Base-by-base conservation (phyloP, 64 coral and sea anemone species). In the Porites australiensis region DNA sequence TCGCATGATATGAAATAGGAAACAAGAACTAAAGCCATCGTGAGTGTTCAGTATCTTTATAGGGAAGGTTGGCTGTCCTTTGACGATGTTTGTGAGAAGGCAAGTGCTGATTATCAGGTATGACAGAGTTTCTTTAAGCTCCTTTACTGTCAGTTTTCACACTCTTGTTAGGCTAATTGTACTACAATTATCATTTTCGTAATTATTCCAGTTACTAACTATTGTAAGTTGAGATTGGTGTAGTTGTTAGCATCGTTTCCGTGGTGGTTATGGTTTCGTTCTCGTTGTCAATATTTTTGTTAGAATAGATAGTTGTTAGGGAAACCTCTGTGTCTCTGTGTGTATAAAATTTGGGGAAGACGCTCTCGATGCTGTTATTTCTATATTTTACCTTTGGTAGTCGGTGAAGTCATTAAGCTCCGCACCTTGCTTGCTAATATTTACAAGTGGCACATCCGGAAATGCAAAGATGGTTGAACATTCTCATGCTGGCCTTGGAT, bases 51-150 rank as follows among this genome's bases (percentile, higher is more conserved):
- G 2, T 82, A 44, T 47, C 57, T 45, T 37, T 9, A 13, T 66
- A 90, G 93, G 20, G 85, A 88, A 70, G 89, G 76, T n/a, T 92
- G 94, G 89, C 69, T 96, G 5, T 79, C 90, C 8, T 96, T 93
- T 59, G 66, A 89, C n/a, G 19, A 57, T 13, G 59, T 93, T 2
- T 18, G 48, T 75, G 44, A 75, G 50, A 50, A 4, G 47, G 44
- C 73, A 75, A 75, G 73, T 75, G 73, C 46, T 75, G 73, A 50
- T 75, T 75, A 51, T 75, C 73, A 47, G 15, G 73, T 75, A 19
- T 12, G 73, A 57, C 11, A 11, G 53, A 57, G n/a, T n/a, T n/a
- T n/a, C 11, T 57, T 57, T 8, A 57, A 8, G 11, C 53, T 11
- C 53, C 53, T 11, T 8, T 11, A 57, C 53, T 57, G 53, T 57